phyloP scores from a whole-genome alignment of 2,113 vertebrate species.

The Anoplopoma fimbria region DNA sequence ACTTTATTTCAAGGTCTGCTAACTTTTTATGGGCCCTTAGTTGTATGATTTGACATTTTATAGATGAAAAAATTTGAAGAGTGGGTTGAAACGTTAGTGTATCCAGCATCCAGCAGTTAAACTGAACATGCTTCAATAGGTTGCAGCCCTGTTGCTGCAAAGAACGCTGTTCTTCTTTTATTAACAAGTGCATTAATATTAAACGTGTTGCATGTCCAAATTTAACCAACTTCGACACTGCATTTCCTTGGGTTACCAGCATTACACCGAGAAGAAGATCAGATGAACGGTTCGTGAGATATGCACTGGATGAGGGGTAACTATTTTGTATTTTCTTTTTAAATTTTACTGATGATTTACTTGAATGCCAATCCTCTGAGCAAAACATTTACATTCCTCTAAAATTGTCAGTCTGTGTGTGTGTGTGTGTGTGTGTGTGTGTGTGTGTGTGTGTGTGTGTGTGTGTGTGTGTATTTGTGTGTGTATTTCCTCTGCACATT shows the following conservation, averaged over 20 bases:
- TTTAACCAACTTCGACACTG: no score
- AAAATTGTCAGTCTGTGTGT: neutral
- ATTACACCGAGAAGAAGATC: neutral
- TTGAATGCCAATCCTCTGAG: neutral
- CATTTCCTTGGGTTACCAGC: neutral
- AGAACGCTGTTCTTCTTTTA: no score
- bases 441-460: neutral
- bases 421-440: neutral
- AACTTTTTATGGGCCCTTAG: conserved; percentile 9
- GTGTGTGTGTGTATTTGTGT: neutral
- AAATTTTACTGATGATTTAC: neutral
- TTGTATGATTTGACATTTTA: conserved; percentile 5
- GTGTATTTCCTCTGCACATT: neutral
- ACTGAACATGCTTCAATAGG: neutral
- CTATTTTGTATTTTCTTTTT: neutral
- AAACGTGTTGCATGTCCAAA: no score
- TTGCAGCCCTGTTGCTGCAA: no score
- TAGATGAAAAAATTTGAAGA: no score
- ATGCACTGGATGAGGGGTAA: neutral
- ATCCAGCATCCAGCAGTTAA: neutral
- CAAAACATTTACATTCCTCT: conserved; percentile 2
- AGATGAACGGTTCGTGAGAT: neutral
- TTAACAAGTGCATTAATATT: no score
- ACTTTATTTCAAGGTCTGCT: neutral
- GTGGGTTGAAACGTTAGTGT: neutral